phyloP scores from a whole-genome alignment of 2,888 invertebrate species.

The Drosophila kambysellisi region DNA sequence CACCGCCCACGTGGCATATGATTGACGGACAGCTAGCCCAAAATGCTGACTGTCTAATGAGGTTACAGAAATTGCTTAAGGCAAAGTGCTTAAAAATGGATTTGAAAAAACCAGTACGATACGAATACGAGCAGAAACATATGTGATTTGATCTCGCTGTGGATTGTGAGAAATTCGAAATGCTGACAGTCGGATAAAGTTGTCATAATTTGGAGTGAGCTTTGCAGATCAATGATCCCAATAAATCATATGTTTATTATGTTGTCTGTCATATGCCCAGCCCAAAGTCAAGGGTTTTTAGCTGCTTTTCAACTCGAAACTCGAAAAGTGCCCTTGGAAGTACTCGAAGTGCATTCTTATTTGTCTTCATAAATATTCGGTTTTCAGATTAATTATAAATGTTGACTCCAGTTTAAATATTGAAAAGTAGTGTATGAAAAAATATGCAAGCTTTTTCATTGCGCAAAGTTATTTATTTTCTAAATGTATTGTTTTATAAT shows the following conservation, averaged over 20 bases:
- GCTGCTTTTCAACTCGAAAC: neutral
- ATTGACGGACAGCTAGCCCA: constrained; percentile 55
- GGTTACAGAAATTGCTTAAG: constrained; percentile 57
- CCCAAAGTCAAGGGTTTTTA: constrained; percentile 10
- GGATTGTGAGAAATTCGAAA: constrained; percentile 8
- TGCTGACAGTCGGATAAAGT: constrained; percentile 47
- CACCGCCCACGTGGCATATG: constrained; percentile 68
- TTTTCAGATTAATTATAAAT: neutral
- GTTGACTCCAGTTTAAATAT: neutral
- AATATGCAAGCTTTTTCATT: neutral
- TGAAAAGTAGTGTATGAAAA: neutral
- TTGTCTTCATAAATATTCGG: too few species aligned
- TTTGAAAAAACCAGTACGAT: neutral
- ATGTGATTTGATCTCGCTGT: constrained; percentile 23
- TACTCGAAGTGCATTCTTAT: constrained; percentile 31
- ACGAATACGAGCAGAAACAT: constrained; percentile 1
- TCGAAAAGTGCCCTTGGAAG: constrained; percentile 12
- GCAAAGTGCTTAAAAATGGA: constrained; percentile 27
- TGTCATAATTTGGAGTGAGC: constrained; percentile 44
- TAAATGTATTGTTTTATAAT: neutral
- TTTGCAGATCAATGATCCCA: constrained; percentile 49
- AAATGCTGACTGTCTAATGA: constrained; percentile 40
- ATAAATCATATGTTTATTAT: constrained; percentile 28
- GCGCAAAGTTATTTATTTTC: neutral
- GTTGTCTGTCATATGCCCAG: neutral